Evolutionary conservation across 2,113 vertebrate genomes (phyloP).

Genomic region (Alectura lathami): DNA sequence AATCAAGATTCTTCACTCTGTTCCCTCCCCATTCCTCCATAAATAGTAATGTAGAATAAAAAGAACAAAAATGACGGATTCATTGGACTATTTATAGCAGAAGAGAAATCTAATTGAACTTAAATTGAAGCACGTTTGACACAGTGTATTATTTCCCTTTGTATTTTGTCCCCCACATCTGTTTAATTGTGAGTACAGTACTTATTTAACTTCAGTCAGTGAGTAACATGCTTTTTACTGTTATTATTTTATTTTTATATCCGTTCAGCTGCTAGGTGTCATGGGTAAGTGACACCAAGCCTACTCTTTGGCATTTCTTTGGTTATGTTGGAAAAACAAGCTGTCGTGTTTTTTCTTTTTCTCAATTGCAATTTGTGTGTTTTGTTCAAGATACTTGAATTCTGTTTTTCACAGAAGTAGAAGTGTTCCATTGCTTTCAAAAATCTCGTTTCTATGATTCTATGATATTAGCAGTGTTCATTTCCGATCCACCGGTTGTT

Average conservation of each 20-base stretch:
- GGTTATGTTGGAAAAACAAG: neutral
- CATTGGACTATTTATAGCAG: neutral
- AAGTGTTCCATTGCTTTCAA: neutral
- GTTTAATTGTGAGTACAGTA: neutral
- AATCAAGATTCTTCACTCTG: neutral
- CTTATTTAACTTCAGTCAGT: neutral
- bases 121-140: neutral
- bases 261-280: neutral
- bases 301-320: neutral
- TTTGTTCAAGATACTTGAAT: neutral
- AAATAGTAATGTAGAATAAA: neutral
- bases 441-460: neutral
- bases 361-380: neutral
- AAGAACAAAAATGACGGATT: neutral
- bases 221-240: neutral
- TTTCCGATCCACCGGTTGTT: neutral
- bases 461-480: neutral
- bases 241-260: neutral
- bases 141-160: neutral
- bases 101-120: neutral
- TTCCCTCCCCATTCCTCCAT: accelerated
- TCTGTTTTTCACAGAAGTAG: neutral
- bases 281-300: neutral
- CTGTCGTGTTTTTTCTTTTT: neutral
- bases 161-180: neutral